Percentiles rank a stretch among this genome's conserved stretches.
Evolutionary conservation across 2,888 invertebrate genomes (phyloP).

Genomic region (Phlogophora meticulosa): DNA sequence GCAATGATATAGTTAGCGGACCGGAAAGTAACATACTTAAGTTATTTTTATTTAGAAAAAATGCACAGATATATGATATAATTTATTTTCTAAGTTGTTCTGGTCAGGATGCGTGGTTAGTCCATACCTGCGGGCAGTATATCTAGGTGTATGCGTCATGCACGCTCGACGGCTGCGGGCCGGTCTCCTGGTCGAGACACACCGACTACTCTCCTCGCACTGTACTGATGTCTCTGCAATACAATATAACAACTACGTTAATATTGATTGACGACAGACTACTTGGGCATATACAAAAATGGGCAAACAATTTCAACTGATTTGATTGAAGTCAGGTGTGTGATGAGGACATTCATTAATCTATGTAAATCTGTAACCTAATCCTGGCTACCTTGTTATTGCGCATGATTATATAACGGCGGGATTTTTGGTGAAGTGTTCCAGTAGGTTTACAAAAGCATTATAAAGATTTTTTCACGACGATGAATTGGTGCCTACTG

Average conservation of each 20-base stretch:
- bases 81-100: no score
- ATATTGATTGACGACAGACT: constrained; percentile 50
- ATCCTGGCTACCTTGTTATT: neutral
- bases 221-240: constrained; percentile 98
- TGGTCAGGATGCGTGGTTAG: neutral
- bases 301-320: neutral
- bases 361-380: neutral
- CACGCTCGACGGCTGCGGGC: constrained; percentile 93
- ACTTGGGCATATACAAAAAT: neutral
- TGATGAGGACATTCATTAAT: neutral
- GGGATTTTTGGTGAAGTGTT: no score
- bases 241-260: constrained; percentile 61
- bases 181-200: constrained; percentile 86
- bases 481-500: neutral
- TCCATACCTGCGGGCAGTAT: constrained; percentile 94
- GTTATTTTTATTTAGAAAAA: no score
- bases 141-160: constrained; percentile 96
- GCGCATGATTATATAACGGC: neutral
- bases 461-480: no score
- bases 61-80: neutral
- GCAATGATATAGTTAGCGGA: neutral
- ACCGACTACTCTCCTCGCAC: constrained; percentile 94
- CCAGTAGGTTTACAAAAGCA: no score
- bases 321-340: neutral
- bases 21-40: no score